Evolutionary conservation across 2,113 vertebrate species (phyloP), one percentile per base, ranked within the genome.

Genomic region (Corythaeola cristata): DNA sequence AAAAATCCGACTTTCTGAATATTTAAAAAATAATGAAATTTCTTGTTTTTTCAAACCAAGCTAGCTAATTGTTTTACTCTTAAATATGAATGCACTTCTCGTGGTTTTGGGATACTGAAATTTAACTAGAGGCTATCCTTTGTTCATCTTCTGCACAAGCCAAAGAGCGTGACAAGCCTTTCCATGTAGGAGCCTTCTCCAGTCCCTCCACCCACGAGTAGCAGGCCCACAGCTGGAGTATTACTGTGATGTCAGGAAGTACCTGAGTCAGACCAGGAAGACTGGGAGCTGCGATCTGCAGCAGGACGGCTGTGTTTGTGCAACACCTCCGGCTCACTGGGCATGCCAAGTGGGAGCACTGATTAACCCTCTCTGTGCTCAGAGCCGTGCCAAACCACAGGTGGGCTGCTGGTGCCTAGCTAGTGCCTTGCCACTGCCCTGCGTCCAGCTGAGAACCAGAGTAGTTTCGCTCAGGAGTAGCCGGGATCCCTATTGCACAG

Each of bases 391-490:
- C 66, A 63, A 68, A 47, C 11, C 35, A 27, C 0, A 5, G 24
- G 13, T 10, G 50, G 39, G 45, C 58, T 56, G 24, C n/a, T 79
- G 66, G 35, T 8, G 23, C 19, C 28, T 55, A 12, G 4, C 23
- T 22, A 33, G 32, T 0, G 1, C 28, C 53, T 50, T 0, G 0
- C 44, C 58, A 17, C n/a, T 37, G 39, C 62, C 14, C 47, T 39
- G 49, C 0, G 0, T 7, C 52, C n/a, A 64, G 32, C 32, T 69
- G 17, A 45, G 13, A n/a, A 37, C 0, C 1, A 50, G 19, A 78
- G 18, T 1, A 1, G 0, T 35, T 93, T 90, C 23, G 53, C 47
- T 91, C 33, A n/a, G 76, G 62, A 41, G 47, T 17, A 37, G 7
- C 45, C 0, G 2, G 28, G 20, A 13, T 55, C 35, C 41, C n/a